These are phyloP conservation scores for Cotesia glomerata DNA, from an alignment of 1,140 invertebrate species.

Conservation along the genomic window DNA sequence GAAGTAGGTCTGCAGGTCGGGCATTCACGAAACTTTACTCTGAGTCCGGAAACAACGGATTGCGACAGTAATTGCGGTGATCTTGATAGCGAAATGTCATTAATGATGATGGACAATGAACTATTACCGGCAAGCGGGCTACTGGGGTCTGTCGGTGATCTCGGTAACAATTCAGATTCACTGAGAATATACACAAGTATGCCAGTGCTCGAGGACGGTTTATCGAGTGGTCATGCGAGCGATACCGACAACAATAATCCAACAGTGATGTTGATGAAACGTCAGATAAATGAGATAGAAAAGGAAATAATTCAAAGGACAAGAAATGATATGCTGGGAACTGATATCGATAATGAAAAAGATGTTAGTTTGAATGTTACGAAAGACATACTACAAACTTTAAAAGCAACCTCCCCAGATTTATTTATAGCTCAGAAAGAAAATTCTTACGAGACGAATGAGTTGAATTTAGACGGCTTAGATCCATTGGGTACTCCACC, in stretches of 20 bases:
- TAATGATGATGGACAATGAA: conserved; percentile 76
- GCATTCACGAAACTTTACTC: conserved; percentile 80
- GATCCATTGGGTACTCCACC: conserved; percentile 74
- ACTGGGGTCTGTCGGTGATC: conserved; percentile 64
- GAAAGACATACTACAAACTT: conserved; percentile 55
- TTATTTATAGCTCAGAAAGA: conserved; percentile 63
- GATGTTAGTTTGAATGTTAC: conserved; percentile 56
- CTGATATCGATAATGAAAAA: conserved; percentile 45
- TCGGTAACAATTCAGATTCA: conserved; percentile 66
- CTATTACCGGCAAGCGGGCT: conserved; percentile 59
- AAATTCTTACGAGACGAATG: conserved; percentile 57
- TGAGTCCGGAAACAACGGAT: conserved; percentile 95
- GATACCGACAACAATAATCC: conserved; percentile 89
- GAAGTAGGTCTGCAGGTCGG: conserved; percentile 71
- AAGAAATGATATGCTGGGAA: conserved; percentile 52
- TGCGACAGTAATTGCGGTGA: conserved; percentile 89
- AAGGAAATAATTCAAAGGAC: conserved; percentile 73
- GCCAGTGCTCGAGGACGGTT: conserved; percentile 94
- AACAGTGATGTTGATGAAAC: conserved; percentile 73
- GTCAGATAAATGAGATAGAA: conserved; percentile 77
- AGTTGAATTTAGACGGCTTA: conserved; percentile 68
- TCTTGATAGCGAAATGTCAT: conserved; percentile 80
- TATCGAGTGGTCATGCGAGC: conserved; percentile 89
- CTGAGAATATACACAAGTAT: conserved; percentile 74
- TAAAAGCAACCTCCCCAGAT: conserved; percentile 59